phyloP scores from a whole-genome alignment of 2,113 vertebrate genomes.

The Gobiocypris rarus region DNA sequence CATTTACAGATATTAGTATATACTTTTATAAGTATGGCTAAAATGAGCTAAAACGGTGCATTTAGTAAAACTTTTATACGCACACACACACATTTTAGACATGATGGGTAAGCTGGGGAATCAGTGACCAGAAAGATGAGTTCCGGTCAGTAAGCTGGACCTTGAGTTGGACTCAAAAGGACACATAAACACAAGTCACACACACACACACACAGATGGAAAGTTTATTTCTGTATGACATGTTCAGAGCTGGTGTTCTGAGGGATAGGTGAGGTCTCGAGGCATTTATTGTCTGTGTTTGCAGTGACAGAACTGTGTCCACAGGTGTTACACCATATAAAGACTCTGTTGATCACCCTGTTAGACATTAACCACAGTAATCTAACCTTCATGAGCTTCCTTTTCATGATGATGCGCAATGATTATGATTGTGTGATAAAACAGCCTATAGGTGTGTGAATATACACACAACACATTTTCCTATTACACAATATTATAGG shows the following conservation, averaged over 20 bases:
- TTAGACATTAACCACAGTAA: constrained; percentile 43
- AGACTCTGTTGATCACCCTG: constrained; percentile 25
- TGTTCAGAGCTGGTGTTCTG: neutral
- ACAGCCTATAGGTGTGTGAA: neutral
- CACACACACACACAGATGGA: neutral
- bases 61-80: neutral
- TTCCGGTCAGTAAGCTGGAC: constrained; percentile 47
- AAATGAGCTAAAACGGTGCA: neutral
- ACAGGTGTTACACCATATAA: constrained; percentile 37
- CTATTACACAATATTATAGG: neutral
- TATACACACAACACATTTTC: neutral
- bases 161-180: constrained; percentile 31
- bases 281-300: constrained; percentile 2
- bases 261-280: neutral
- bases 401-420: constrained; percentile 37
- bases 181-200: constrained; percentile 13
- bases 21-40: neutral
- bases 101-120: constrained; percentile 26
- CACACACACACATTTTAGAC: constrained; percentile 16
- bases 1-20: neutral
- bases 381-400: constrained; percentile 9
- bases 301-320: neutral
- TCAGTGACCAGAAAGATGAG: constrained; percentile 34
- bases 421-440: constrained; percentile 31
- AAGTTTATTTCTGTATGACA: neutral